These are phyloP conservation scores for Threskiornis aethiopicus DNA, from an alignment of 2,797 vertebrate genomes.

Conservation along the genomic window DNA sequence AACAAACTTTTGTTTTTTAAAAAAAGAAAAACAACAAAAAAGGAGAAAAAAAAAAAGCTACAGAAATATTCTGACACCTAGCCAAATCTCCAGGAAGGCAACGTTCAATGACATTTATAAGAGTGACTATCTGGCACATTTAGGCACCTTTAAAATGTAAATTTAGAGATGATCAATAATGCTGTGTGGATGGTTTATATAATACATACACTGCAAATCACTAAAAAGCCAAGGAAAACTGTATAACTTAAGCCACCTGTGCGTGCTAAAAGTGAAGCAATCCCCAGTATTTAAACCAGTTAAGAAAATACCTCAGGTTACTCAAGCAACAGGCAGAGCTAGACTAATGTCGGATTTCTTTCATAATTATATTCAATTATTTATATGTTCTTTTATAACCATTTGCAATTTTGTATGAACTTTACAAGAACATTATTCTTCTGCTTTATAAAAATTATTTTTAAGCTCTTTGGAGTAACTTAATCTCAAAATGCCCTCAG, in stretches of 20 bases:
- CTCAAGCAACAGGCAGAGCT: background rate
- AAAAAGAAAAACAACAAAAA: rapidly evolving
- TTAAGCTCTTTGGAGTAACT: background rate
- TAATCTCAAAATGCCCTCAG: background rate
- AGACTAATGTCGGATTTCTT: background rate
- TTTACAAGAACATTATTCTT: background rate
- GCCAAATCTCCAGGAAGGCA: background rate
- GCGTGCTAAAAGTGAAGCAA: background rate
- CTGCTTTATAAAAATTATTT: background rate
- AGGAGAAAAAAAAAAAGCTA: background rate
- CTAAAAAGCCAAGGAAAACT: background rate
- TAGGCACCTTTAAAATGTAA: background rate
- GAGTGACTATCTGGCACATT: background rate
- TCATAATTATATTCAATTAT: background rate
- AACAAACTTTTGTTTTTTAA: background rate
- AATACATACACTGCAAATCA: background rate
- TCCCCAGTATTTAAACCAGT: background rate
- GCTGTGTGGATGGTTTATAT: background rate
- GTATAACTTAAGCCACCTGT: background rate
- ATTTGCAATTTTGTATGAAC: background rate
- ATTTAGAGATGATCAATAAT: background rate
- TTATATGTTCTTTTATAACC: background rate
- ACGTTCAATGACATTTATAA: background rate
- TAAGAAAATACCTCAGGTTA: background rate
- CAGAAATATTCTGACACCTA: background rate